Percentiles rank a stretch among this genome's conserved stretches.
Conservation (phyloP, 1,140 invertebrate species). For the Cyclargus thomasi region DNA sequence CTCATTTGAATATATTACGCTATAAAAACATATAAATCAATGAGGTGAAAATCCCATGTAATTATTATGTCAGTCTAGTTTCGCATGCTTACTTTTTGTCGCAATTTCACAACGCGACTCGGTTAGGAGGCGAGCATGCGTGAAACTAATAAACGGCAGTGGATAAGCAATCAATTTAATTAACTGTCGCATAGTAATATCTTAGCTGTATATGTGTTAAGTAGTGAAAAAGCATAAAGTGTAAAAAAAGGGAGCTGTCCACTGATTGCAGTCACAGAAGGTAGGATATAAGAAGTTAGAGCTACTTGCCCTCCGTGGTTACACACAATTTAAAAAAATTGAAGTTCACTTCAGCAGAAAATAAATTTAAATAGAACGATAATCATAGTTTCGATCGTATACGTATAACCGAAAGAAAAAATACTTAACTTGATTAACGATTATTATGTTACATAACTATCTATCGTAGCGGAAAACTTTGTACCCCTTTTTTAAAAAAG, state of each 20-base stretch:
- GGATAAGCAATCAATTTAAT: constrained; percentile 34
- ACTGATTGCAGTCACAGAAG: not conserved
- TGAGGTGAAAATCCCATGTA: constrained; percentile 10
- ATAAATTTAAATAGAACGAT: too few species aligned
- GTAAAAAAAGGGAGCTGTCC: not conserved
- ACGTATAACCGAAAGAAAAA: too few species aligned
- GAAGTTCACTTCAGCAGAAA: too few species aligned
- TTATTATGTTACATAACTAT: too few species aligned
- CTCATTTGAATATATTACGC: not conserved
- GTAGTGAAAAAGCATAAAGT: not conserved
- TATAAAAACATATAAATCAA: constrained; percentile 4
- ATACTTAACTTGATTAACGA: too few species aligned
- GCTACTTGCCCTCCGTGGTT: too few species aligned
- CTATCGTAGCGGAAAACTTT: too few species aligned
- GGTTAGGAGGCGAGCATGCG: constrained; percentile 29
- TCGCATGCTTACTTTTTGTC: constrained; percentile 27
- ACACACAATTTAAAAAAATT: too few species aligned
- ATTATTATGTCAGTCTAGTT: constrained; percentile 26
- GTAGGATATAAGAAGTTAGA: too few species aligned
- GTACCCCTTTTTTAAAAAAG: too few species aligned
- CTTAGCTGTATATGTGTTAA: not conserved
- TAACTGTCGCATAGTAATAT: constrained; percentile 18
- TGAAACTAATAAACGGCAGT: constrained; percentile 32
- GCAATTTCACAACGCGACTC: constrained; percentile 21
- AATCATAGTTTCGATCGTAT: too few species aligned